A percentile compares a stretch with the other conserved stretches of the same genome.
phyloP scores from a whole-genome alignment of 2,888 invertebrate species.

The Sphaerophoria taeniata region DNA sequence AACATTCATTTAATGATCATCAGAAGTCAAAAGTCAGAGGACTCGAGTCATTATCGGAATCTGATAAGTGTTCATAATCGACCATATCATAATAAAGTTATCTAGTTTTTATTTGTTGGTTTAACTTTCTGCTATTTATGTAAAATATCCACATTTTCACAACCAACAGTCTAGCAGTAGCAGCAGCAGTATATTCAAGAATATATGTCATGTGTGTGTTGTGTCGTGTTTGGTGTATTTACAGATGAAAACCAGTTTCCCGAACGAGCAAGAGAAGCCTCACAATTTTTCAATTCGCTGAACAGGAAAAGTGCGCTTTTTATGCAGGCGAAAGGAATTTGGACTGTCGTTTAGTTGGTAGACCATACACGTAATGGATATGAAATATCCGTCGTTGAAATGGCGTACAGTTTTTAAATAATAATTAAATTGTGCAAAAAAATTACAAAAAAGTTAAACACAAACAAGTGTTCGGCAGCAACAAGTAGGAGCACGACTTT shows the following conservation, averaged over 20 bases:
- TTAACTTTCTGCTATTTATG: no score
- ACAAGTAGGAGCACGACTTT: constrained; percentile 69
- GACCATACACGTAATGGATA: not conserved
- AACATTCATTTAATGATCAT: not conserved
- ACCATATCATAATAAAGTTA: no score
- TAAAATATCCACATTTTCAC: no score
- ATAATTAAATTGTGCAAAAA: not conserved
- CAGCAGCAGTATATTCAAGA: not conserved
- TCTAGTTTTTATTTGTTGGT: no score
- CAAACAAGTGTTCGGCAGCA: constrained; percentile 39
- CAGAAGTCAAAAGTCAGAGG: not conserved
- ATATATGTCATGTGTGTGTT: no score
- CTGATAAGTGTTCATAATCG: no score
- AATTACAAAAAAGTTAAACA: not conserved
- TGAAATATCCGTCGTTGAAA: constrained; percentile 49
- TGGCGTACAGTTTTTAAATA: constrained; percentile 11
- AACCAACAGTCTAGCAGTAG: no score
- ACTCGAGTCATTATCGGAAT: no score
- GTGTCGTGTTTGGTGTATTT: constrained; percentile 45
- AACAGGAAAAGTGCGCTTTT: constrained; percentile 69
- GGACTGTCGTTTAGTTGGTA: constrained; percentile 20
- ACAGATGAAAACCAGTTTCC: constrained; percentile 62
- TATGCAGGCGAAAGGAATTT: constrained; percentile 51
- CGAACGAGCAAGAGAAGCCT: not conserved
- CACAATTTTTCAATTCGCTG: constrained; percentile 72